Evolutionary conservation across 2,888 invertebrate species (phyloP).

Genomic region (Mesoligia furuncula): DNA sequence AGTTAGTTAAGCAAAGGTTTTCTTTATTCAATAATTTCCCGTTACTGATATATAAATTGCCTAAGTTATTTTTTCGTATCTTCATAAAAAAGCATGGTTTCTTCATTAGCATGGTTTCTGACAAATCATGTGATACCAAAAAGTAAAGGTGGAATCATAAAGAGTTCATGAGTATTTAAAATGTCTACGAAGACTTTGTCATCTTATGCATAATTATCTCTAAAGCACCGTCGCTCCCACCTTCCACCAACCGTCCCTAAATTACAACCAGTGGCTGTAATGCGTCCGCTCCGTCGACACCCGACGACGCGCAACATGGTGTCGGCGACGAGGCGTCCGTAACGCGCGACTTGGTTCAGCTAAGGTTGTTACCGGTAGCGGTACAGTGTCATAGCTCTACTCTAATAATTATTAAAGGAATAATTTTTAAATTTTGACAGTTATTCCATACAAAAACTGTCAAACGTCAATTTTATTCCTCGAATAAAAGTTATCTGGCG

Average conservation of each 20-base stretch:
- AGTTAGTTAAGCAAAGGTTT: neutral
- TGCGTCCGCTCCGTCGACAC: conserved; percentile 3
- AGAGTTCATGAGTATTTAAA: neutral
- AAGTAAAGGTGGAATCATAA: neutral
- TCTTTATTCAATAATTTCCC: neutral
- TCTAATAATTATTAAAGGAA: too few relatives aligned
- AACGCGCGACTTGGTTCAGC: conserved; percentile 4
- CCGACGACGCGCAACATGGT: neutral
- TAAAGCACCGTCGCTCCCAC: neutral
- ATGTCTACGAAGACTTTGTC: neutral
- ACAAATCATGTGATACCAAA: neutral
- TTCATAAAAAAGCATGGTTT: too few relatives aligned
- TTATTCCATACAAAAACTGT: neutral
- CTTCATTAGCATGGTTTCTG: neutral
- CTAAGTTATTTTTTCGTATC: neutral
- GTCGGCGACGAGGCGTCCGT: conserved; percentile 13
- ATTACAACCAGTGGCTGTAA: conserved; percentile 21
- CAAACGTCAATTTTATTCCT: too few relatives aligned
- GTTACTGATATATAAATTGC: neutral
- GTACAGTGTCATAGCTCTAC: neutral
- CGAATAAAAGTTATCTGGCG: too few relatives aligned
- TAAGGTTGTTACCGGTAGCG: neutral
- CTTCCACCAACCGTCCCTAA: conserved; percentile 26
- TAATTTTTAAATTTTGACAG: too few relatives aligned
- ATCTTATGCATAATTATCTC: neutral